Conservation (phyloP, 1,140 invertebrate species). For the Batillaria attramentaria region DNA sequence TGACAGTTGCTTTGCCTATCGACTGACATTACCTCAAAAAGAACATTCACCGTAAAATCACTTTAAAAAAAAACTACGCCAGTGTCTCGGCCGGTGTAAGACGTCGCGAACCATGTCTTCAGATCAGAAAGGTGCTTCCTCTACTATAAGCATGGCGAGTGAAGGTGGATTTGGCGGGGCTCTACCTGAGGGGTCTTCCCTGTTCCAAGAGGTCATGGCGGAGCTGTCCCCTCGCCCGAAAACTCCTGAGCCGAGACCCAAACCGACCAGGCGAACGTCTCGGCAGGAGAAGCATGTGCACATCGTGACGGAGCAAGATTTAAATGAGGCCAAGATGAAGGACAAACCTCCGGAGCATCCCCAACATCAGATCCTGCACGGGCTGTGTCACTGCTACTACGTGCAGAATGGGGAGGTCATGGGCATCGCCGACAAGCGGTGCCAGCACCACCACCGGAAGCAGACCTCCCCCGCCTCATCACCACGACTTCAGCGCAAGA, state of each 20-base stretch:
- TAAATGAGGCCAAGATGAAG: background rate
- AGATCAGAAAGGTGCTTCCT: too few relatives aligned
- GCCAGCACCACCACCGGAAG: slow-evolving; percentile 12
- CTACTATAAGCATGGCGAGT: too few relatives aligned
- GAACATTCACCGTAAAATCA: too few relatives aligned
- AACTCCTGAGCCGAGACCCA: background rate
- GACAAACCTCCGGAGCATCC: background rate
- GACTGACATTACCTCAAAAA: too few relatives aligned
- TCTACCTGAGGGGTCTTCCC: slow-evolving; percentile 6
- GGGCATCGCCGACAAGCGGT: slow-evolving; percentile 1
- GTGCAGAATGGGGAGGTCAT: slow-evolving; percentile 14
- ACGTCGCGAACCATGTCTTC: too few relatives aligned
- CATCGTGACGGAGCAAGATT: background rate
- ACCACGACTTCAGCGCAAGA: background rate
- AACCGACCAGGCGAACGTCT: background rate
- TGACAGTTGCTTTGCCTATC: too few relatives aligned
- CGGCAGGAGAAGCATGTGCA: slow-evolving; percentile 17
- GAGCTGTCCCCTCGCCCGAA: background rate
- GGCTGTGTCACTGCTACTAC: slow-evolving; percentile 23
- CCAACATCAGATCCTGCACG: slow-evolving; percentile 9
- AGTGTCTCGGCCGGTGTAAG: too few relatives aligned
- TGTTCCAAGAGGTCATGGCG: slow-evolving; percentile 12
- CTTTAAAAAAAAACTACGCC: too few relatives aligned
- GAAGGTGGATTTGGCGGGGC: too few relatives aligned
- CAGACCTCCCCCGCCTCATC: background rate